These are phyloP conservation scores for Onthophagus taurus DNA, from an alignment of 1,140 invertebrate genomes.

Conservation along the genomic window DNA sequence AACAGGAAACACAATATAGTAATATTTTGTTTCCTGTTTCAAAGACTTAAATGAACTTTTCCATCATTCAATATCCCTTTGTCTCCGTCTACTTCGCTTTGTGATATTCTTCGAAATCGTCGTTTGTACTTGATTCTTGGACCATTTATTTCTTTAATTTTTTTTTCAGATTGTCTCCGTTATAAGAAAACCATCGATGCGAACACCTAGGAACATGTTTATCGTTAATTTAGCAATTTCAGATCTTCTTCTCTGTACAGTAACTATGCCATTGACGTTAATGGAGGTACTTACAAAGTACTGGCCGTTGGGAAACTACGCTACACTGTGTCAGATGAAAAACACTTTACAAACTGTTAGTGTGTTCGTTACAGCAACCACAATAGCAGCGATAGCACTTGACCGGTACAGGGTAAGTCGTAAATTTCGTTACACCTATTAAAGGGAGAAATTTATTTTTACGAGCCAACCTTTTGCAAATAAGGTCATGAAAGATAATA, in stretches of 20 bases:
- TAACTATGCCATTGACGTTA: conserved; percentile 78
- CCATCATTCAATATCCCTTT: too few species aligned
- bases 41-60: too few species aligned
- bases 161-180: conserved; percentile 41
- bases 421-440: too few species aligned
- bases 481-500: too few species aligned
- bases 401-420: conserved; percentile 61
- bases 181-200: conserved; percentile 69
- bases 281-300: conserved; percentile 70
- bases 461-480: too few species aligned
- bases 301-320: conserved; percentile 58
- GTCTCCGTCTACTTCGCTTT: too few species aligned
- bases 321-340: conserved; percentile 67
- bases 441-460: too few species aligned
- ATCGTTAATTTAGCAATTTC: conserved; percentile 84
- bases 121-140: too few species aligned
- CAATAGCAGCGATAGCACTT: conserved; percentile 81
- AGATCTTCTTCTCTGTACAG: conserved; percentile 71
- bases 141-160: too few species aligned
- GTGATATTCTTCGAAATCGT: too few species aligned
- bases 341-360: conserved; percentile 74
- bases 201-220: conserved; percentile 79
- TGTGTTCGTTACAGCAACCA: conserved; percentile 82
- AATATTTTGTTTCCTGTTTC: too few species aligned
- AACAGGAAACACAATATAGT: too few species aligned